Evolutionary conservation across 2,113 vertebrate genomes (phyloP).

Genomic region (Leptobrachium leishanense): DNA sequence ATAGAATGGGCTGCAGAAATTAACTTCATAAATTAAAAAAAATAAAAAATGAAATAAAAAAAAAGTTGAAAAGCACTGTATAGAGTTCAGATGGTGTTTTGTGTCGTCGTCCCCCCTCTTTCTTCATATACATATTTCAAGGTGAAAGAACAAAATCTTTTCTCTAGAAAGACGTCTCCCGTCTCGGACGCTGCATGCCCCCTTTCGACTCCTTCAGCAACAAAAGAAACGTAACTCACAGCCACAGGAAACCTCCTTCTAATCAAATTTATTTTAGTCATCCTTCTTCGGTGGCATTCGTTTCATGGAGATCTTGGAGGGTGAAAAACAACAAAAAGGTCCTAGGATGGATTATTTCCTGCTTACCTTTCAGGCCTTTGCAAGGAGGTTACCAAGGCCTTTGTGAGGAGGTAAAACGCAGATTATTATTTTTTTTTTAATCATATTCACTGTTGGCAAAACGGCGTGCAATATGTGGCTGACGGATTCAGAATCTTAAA

Average conservation of each 20-base stretch:
- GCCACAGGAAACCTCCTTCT: constrained; percentile 13
- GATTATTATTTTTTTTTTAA: background rate
- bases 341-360: background rate
- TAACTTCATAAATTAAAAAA: background rate
- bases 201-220: background rate
- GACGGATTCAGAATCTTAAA: background rate
- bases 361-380: background rate
- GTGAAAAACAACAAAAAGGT: background rate
- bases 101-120: constrained; percentile 12
- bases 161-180: constrained; percentile 44
- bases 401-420: background rate
- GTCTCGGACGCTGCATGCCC: background rate
- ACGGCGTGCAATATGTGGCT: constrained; percentile 1
- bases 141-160: constrained; percentile 33
- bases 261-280: constrained; percentile 4
- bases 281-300: background rate
- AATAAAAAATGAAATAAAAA: background rate
- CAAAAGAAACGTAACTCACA: constrained; percentile 13
- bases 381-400: background rate
- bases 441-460: background rate
- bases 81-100: background rate
- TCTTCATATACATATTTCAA: constrained; percentile 52
- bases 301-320: constrained; percentile 18
- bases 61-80: background rate
- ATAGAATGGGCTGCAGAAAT: background rate